Conservation (phyloP, 2,888 invertebrate species). For the Acleris literana region DNA sequence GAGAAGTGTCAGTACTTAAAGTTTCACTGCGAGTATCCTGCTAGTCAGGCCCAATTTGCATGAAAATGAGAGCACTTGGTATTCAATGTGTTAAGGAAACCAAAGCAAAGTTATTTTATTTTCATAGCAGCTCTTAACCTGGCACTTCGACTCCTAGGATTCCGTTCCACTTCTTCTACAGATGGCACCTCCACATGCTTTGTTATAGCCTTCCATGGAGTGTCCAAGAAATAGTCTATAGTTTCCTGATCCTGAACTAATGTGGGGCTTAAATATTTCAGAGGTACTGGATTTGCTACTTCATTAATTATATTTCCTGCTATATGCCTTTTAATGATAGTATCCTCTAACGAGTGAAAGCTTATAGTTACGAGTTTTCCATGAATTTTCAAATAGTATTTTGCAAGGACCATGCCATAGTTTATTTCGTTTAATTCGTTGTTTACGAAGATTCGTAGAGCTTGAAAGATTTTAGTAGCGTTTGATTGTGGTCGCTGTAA, state of each 20-base stretch:
- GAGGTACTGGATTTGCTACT: constrained; percentile 87
- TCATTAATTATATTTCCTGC: constrained; percentile 89
- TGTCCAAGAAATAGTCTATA: constrained; percentile 84
- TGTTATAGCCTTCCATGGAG: constrained; percentile 90
- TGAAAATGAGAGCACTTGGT: too few species aligned
- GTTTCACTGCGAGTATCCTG: too few species aligned
- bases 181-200: constrained; percentile 92
- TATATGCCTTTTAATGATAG: constrained; percentile 95
- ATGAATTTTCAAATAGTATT: constrained; percentile 88
- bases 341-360: constrained; percentile 97
- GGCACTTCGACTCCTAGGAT: constrained; percentile 95
- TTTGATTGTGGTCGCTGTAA: constrained; percentile 89
- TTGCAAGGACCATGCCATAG: constrained; percentile 91
- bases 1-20: too few species aligned
- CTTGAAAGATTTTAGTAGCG: constrained; percentile 97
- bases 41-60: too few species aligned
- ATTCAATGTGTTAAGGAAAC: neutral
- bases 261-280: constrained; percentile 87
- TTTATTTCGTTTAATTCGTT: constrained; percentile 98
- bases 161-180: constrained; percentile 88
- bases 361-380: constrained; percentile 92
- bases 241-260: constrained; percentile 84
- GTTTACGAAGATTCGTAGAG: constrained; percentile 96
- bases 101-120: constrained; percentile 70
- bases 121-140: constrained; percentile 93